Conservation (phyloP, 2,113 vertebrate species). For the Symphodus melops region DNA sequence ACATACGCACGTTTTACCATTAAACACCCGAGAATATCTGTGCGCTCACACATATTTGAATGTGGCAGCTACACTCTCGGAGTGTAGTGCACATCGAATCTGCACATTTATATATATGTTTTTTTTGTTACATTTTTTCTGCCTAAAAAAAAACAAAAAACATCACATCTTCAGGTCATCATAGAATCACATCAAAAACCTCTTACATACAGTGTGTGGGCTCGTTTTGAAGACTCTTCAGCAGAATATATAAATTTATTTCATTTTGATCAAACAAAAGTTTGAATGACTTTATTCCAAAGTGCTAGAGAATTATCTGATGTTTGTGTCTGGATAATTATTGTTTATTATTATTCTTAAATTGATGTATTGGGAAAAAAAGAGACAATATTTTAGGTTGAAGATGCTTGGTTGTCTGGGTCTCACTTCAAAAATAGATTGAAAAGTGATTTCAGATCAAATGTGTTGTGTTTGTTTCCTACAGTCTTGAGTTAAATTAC, state of each 20-base stretch:
- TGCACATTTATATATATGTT: constrained; percentile 15
- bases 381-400: neutral
- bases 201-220: constrained; percentile 11
- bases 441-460: constrained; percentile 10
- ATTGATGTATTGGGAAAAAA: too few species aligned
- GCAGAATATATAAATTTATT: constrained; percentile 9
- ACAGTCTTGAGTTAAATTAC: constrained; percentile 28
- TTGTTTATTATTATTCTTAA: neutral
- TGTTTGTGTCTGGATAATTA: neutral
- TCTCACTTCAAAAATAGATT: constrained; percentile 4
- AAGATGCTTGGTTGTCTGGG: neutral
- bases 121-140: neutral
- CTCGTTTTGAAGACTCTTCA: constrained; percentile 24
- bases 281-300: constrained; percentile 54
- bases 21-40: constrained; percentile 54
- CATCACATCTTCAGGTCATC: neutral
- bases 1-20: constrained; percentile 42
- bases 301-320: constrained; percentile 56
- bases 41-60: constrained; percentile 42
- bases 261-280: neutral
- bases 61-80: constrained; percentile 49
- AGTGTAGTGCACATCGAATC: constrained; percentile 57
- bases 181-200: neutral
- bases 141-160: constrained; percentile 34
- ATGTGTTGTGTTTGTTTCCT: constrained; percentile 20